These are phyloP conservation scores for Helicoverpa zea DNA, from an alignment of 1,140 invertebrate genomes.

Conservation along the genomic window DNA sequence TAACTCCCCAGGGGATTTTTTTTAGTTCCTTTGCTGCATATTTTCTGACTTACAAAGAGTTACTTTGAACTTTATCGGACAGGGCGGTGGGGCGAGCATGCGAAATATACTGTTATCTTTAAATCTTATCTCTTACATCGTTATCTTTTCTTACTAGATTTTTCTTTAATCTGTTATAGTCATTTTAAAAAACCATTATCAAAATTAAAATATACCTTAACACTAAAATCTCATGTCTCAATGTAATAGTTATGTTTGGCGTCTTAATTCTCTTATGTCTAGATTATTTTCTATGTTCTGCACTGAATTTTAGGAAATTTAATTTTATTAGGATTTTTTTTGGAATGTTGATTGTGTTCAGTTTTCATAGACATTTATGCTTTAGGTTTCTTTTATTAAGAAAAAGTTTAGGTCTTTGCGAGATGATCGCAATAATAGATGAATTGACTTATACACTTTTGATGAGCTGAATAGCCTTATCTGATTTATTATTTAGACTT, in stretches of 20 bases:
- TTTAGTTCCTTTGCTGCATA: slow-evolving; percentile 9
- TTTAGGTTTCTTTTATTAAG: not conserved
- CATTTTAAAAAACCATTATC: too few relatives aligned
- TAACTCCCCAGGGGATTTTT: slow-evolving; percentile 15
- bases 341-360: too few relatives aligned
- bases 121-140: not conserved
- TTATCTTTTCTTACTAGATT: not conserved
- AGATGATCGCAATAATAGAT: not conserved
- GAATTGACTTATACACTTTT: not conserved
- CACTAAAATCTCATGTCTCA: too few relatives aligned
- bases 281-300: too few relatives aligned
- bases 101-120: not conserved
- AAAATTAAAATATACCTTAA: too few relatives aligned
- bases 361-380: too few relatives aligned
- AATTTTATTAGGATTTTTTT: too few relatives aligned
- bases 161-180: too few relatives aligned
- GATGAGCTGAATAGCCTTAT: slow-evolving; percentile 5
- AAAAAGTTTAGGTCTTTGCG: not conserved
- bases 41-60: slow-evolving; percentile 26
- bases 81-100: slow-evolving; percentile 2
- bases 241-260: too few relatives aligned
- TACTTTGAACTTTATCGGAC: slow-evolving; percentile 14
- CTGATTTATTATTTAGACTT: not conserved
- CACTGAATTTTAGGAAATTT: too few relatives aligned
- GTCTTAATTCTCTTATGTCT: too few relatives aligned